These are phyloP conservation scores for Acronicta alni DNA, from an alignment of 2,888 invertebrate genomes.

Conservation along the genomic window DNA sequence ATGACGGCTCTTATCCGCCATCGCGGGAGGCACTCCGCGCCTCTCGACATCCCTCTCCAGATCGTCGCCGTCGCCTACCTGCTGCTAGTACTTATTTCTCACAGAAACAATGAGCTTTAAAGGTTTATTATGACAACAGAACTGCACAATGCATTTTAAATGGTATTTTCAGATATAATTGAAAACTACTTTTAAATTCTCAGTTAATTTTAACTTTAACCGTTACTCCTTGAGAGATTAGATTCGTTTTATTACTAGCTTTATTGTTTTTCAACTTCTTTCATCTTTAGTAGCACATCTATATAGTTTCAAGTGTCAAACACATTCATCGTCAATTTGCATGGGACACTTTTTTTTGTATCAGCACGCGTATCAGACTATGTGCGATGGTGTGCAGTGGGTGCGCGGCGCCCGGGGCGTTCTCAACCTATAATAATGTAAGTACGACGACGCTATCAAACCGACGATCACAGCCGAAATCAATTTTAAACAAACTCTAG, in stretches of 20 bases:
- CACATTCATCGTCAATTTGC: conserved; percentile 22
- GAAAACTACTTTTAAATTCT: no score
- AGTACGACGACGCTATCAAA: conserved; percentile 78
- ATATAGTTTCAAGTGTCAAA: neutral
- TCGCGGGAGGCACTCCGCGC: conserved; percentile 77
- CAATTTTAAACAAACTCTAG: conserved; percentile 88
- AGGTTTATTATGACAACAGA: conserved; percentile 81
- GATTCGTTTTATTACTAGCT: conserved; percentile 16
- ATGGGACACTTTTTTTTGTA: conserved; percentile 23
- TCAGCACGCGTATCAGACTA: conserved; percentile 23
- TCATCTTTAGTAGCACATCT: neutral
- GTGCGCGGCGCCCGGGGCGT: conserved; percentile 50
- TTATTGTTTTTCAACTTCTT: no score
- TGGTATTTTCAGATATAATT: conserved; percentile 56
- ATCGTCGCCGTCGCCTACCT: conserved; percentile 69
- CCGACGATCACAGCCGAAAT: conserved; percentile 83
- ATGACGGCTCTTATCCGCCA: conserved; percentile 86
- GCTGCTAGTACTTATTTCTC: conserved; percentile 83
- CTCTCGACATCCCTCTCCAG: conserved; percentile 73
- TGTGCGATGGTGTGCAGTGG: conserved; percentile 33
- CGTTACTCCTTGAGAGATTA: conserved; percentile 13
- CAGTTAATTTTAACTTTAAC: conserved; percentile 41
- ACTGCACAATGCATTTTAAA: conserved; percentile 57
- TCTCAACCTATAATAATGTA: conserved; percentile 77
- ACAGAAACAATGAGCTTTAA: conserved; percentile 86